phyloP scores from a whole-genome alignment of 2,888 invertebrate genomes.

The Orchesellides sinensis region DNA sequence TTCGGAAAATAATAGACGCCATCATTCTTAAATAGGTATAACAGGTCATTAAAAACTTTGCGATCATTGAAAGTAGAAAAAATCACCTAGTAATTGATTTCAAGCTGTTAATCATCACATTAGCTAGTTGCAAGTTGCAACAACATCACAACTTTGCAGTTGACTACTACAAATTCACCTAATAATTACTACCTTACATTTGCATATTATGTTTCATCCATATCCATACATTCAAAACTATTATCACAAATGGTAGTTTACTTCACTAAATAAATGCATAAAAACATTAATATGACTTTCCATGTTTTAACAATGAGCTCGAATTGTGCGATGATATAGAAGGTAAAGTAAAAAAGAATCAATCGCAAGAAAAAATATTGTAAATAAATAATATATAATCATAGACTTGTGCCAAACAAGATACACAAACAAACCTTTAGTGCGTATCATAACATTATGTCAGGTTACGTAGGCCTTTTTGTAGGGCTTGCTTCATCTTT shows the following conservation, averaged over 20 bases:
- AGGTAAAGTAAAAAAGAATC: background rate
- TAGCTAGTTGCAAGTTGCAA: conserved; percentile 18
- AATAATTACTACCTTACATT: background rate
- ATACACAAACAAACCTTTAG: no score
- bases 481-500: conserved; percentile 15
- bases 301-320: background rate
- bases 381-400: conserved; percentile 4
- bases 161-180: background rate
- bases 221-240: no score
- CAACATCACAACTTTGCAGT: background rate
- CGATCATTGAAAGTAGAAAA: conserved; percentile 6
- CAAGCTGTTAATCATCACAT: conserved; percentile 19
- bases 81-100: conserved; percentile 19
- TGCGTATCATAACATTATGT: no score
- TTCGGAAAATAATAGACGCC: no score
- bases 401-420: conserved; percentile 16
- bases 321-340: no score
- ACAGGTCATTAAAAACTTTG: background rate
- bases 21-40: no score
- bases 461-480: no score
- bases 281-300: background rate
- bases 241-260: no score
- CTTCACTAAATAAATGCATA: no score
- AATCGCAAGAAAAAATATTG: background rate
- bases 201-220: background rate